Percentiles rank a stretch among this genome's conserved stretches.
Evolutionary conservation across 2,113 vertebrate genomes (phyloP).

Genomic region (cattle (Bos taurus)): ARS-UCD2.0 NC_037336.1:6741001-6741500

Average conservation of each 20-base stretch:
- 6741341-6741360: neutral
- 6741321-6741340: rapidly evolving
- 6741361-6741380: neutral
- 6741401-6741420: no score
- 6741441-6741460: neutral
- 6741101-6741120: neutral
- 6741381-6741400: neutral
- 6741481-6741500: neutral
- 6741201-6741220: neutral
- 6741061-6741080: neutral
- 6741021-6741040: neutral
- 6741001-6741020: neutral
- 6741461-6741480: neutral
- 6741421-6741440: neutral
- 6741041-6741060: neutral
- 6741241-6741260: neutral
- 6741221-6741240: neutral
- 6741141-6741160: neutral
- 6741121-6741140: neutral
- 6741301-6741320: neutral
- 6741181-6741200: neutral
- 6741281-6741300: neutral
- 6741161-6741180: neutral
- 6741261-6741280: neutral
- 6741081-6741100: neutral